Evolutionary conservation across 2,113 vertebrate genomes (phyloP), one percentile per base, ranked within the genome.

Genomic region (Macquaria ambigua): DNA sequence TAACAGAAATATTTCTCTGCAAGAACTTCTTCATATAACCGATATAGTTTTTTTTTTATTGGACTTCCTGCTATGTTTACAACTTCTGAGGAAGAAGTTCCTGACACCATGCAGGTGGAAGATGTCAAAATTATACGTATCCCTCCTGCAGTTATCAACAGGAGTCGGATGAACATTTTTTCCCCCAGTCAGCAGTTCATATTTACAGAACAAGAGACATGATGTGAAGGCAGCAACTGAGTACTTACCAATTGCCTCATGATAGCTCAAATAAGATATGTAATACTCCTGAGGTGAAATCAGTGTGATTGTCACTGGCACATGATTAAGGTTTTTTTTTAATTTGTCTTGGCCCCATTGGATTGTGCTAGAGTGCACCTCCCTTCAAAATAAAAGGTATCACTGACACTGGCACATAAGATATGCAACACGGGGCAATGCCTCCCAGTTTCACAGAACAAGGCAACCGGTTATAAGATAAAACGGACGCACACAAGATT

Each of bases 151-250:
- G 74, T 25, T 64, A 39, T 31, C 50, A 56, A 46, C 66, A 55
- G 56, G 81, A 77, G 58, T 55, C 2, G 46, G n/a, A 68, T 52
- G 6, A 59, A 58, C 14, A 2, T 48, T 64, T 64, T 58, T 16
- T 28, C 34, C 15, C 23, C 43, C 59, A 59, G 61, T 28, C 68
- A 84, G 75, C 31, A n/a, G 41, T 74, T 84, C 53, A 74, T 78
- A 73, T 59, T 84, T 84, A 84, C 61, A 84, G 75, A 67, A 72
- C 48, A 72, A 52, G 41, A 66, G 25, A 79, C 31, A 23, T 39
- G 68, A 66, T 28, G 52, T 41, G 52, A 50, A 55, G 43, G 34
- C n/a, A 53, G 73, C 55, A 53, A 59, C 48, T 28, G 28, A 69
- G 41, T n/a, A 48, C 20, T 46, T 21, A 46, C 2, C 34, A 77